Conservation (phyloP, 2,113 vertebrate species). For the Phaethornis superciliosus region DNA sequence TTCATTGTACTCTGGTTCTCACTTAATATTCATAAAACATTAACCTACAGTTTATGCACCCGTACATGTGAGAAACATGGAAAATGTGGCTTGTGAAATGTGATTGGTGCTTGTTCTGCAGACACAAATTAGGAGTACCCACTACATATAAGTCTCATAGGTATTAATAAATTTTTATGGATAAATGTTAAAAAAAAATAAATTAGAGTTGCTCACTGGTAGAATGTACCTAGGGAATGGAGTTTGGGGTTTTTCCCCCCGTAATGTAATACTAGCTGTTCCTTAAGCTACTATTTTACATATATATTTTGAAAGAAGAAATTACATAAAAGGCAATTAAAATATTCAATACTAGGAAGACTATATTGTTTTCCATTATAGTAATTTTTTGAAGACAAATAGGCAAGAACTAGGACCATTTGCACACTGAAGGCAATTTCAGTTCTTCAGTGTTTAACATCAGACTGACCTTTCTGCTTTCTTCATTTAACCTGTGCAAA, state of each 20-base stretch:
- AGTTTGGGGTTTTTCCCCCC: not conserved
- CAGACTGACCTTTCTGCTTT: not conserved
- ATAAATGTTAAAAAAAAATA: conserved; percentile 17
- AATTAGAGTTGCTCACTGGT: conserved; percentile 39
- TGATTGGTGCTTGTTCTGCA: conserved; percentile 18
- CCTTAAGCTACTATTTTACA: not conserved
- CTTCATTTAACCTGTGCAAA: not conserved
- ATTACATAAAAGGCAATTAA: not conserved
- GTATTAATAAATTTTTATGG: conserved; percentile 56
- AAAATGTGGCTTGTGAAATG: conserved; percentile 9
- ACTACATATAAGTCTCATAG: conserved; percentile 26
- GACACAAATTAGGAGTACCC: conserved; percentile 43
- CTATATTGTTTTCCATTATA: not conserved
- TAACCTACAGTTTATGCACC: not conserved
- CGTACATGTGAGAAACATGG: not conserved
- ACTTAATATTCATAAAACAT: not conserved
- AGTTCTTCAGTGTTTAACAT: not conserved
- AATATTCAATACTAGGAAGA: not conserved
- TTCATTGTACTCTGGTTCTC: not conserved
- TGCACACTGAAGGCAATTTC: not conserved
- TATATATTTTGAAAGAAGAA: not conserved
- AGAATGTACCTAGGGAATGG: conserved; percentile 14
- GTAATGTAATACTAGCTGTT: not conserved
- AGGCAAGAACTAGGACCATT: not conserved
- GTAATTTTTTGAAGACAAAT: not conserved